phyloP scores from a whole-genome alignment of 1,140 invertebrate species.

The Lepidurus apus region DNA sequence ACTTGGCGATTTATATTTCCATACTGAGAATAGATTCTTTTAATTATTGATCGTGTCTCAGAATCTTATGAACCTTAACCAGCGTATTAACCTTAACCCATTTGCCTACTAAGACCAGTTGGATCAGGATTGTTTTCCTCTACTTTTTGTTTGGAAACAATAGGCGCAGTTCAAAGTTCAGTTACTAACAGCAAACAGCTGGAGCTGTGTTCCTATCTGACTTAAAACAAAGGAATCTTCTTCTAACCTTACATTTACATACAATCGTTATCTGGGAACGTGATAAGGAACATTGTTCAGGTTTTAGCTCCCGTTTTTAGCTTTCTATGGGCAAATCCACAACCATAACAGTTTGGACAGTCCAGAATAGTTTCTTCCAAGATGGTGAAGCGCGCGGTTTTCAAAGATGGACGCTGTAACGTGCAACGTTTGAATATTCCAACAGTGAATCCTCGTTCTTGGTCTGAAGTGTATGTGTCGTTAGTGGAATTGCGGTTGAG shows the following conservation, averaged over 20 bases:
- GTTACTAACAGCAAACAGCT: not conserved
- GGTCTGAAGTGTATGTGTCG: not conserved
- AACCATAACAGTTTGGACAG: no score
- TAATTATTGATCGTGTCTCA: not conserved
- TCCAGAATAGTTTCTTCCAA: not conserved
- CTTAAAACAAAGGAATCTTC: not conserved
- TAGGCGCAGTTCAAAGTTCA: not conserved
- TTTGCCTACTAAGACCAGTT: not conserved
- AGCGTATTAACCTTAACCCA: not conserved
- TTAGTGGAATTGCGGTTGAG: not conserved
- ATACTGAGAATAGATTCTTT: conserved; percentile 7
- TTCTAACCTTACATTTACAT: not conserved
- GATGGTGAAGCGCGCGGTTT: conserved; percentile 16
- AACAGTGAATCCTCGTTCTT: not conserved
- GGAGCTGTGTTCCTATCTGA: not conserved
- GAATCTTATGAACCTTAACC: not conserved
- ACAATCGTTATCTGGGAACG: conserved; percentile 18
- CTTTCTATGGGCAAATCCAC: not conserved
- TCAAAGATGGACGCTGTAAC: not conserved
- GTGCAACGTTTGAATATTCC: conserved; percentile 1
- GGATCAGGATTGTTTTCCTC: no score
- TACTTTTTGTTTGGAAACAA: not conserved
- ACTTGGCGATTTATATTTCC: conserved; percentile 3
- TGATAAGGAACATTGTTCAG: not conserved
- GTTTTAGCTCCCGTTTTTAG: not conserved